A percentile compares a stretch with the other conserved stretches of the same genome.
Conservation (phyloP, 2,113 vertebrate genomes). For the Pollachius pollachius region DNA sequence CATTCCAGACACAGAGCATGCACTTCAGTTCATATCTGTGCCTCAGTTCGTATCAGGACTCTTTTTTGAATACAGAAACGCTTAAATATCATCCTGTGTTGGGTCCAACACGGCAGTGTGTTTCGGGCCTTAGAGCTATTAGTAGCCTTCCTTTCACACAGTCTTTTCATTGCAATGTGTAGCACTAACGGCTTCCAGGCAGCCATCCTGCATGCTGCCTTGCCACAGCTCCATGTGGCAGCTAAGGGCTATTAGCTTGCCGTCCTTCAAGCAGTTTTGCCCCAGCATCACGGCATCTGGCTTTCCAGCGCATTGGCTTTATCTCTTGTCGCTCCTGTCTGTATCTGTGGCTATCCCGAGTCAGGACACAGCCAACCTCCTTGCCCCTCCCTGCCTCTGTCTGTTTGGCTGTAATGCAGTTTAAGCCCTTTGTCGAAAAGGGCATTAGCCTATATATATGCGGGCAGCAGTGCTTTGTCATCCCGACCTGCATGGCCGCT, state of each 20-base stretch:
- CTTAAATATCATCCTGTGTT: too few relatives aligned
- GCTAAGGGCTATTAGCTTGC: conserved; percentile 1
- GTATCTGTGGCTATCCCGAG: conserved; percentile 45
- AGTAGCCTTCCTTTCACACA: too few relatives aligned
- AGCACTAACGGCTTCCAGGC: too few relatives aligned
- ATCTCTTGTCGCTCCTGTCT: conserved; percentile 47
- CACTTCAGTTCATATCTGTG: too few relatives aligned
- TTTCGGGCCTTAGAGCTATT: too few relatives aligned
- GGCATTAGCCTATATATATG: conserved; percentile 61
- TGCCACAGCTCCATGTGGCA: too few relatives aligned
- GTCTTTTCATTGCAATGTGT: too few relatives aligned
- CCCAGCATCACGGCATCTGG: conserved; percentile 32
- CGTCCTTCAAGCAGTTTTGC: conserved; percentile 12
- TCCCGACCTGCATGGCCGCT: conserved; percentile 43
- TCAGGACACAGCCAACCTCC: conserved; percentile 38
- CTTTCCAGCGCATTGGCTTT: conserved; percentile 39
- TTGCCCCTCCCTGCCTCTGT: conserved; percentile 26
- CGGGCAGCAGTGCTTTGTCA: conserved; percentile 51
- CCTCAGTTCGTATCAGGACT: too few relatives aligned
- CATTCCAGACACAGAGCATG: too few relatives aligned
- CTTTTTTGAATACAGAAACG: too few relatives aligned
- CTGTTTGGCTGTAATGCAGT: conserved; percentile 49
- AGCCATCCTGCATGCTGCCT: too few relatives aligned
- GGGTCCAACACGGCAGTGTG: too few relatives aligned
- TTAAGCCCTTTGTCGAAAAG: conserved; percentile 55